Conservation (phyloP, 2,797 vertebrate genomes). For the Mormyrops boulengeri region DNA sequence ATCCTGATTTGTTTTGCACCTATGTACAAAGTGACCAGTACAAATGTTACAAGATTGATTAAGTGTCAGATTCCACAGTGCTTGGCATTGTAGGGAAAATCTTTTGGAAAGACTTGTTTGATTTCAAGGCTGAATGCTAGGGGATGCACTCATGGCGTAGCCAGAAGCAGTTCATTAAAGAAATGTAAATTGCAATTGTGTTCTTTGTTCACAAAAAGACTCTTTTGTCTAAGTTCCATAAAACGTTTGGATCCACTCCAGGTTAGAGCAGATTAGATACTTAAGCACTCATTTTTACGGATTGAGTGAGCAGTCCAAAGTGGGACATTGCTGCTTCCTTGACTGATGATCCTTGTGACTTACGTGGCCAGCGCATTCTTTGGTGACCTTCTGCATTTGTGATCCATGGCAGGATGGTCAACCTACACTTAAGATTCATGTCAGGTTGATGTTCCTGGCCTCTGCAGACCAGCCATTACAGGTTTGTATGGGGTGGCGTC, state of each 20-base stretch:
- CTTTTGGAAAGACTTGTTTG: not conserved
- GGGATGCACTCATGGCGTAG: not conserved
- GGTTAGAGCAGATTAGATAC: not conserved
- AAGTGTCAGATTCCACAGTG: not conserved
- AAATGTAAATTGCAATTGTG: not conserved
- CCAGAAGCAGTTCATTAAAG: not conserved
- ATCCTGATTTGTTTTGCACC: not conserved
- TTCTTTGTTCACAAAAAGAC: not conserved
- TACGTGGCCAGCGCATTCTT: not conserved
- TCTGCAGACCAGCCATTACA: conserved; percentile 42
- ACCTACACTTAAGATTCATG: conserved; percentile 52
- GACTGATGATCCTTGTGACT: not conserved
- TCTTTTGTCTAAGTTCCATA: not conserved
- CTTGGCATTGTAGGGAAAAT: not conserved
- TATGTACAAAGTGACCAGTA: not conserved
- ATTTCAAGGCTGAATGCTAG: not conserved
- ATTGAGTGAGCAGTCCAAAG: not conserved
- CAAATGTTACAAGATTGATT: not conserved
- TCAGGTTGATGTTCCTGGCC: conserved; percentile 45
- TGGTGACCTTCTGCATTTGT: conserved; percentile 51
- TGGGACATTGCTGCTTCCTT: not conserved
- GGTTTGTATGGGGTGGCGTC: not conserved
- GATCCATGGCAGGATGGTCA: conserved; percentile 43
- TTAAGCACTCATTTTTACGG: not conserved
- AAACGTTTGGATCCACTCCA: not conserved